Base-by-base conservation (phyloP, 2,888 invertebrate genomes). In the Athalia circularis region DNA sequence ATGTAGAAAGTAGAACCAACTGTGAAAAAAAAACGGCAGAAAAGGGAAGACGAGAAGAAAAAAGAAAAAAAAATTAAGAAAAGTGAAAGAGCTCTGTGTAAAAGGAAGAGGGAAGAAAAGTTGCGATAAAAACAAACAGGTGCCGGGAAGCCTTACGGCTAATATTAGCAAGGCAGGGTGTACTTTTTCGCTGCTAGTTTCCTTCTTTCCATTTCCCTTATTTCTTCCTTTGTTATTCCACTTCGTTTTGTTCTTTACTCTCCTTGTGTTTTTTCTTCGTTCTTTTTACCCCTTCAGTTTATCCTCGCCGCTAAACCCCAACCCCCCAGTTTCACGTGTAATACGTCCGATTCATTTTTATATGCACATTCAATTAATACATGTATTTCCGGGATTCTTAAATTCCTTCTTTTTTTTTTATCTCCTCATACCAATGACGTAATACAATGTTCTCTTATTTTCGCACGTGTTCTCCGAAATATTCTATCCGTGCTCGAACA, bases 261-360 rank as follows among this genome's bases (percentile, higher is more conserved):
- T 65, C 29, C 54, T 78, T 77, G 72, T 81, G 77, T 79, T 67
- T 59, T 80, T 64, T 61, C 8, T 62, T 65, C 74, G 74, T 75
- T 64, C 65, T 47, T 62, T 79, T 54, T 61, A 8, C 50, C 52
- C 52, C 68, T 68, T 77, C 59, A 52, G 48, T n/a, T 52, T 61
- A 65, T 8, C 52, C 29, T 11, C n/a, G n/a, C 67, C 11, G 4
- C 74, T 54, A 11, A 62, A 11, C 45, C 13, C 29, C 45, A 43
- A 15, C 61, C 47, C 6, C 48, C 52, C 48, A n/a, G 7, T 45
- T 47, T 5, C 9, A 6, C 48, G 7, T 29, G 29, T 29, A 29
- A 29, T 29, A 29, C 29, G 29, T 29, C 29, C 29, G 2, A 29
- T 29, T 29, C 29, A 29, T 29, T 29, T 29, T 29, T 29, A 29